Evolutionary conservation across 2,888 invertebrate species (phyloP).

Genomic region (Phymatocera aterrima): DNA sequence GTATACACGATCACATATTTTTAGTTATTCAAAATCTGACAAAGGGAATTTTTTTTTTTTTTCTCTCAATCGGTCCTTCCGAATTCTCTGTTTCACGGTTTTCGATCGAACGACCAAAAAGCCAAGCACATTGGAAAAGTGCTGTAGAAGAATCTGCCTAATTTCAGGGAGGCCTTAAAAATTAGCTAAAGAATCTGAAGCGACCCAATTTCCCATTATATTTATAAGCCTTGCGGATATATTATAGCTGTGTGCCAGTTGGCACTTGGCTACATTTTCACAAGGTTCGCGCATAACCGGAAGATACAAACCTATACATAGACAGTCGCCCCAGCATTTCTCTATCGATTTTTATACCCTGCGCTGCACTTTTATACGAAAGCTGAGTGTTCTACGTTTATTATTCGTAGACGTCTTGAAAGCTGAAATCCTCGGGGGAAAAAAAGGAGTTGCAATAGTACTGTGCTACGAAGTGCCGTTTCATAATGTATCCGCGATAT

Average conservation of each 20-base stretch:
- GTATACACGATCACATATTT: too few species aligned
- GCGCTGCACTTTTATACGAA: background rate
- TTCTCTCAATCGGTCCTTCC: too few species aligned
- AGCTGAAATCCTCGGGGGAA: background rate
- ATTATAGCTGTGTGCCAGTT: slow-evolving; percentile 62
- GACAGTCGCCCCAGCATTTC: background rate
- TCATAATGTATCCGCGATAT: background rate
- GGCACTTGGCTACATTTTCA: slow-evolving; percentile 53
- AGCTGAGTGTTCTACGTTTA: background rate
- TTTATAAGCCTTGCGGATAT: slow-evolving; percentile 54
- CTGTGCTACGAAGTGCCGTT: too few species aligned
- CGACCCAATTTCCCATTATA: slow-evolving; percentile 35
- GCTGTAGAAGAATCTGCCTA: too few species aligned
- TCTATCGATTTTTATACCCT: slow-evolving; percentile 25
- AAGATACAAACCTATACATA: background rate
- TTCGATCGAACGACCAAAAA: too few species aligned
- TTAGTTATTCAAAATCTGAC: too few species aligned
- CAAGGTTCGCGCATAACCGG: background rate
- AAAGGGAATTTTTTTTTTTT: too few species aligned
- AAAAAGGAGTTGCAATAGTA: too few species aligned
- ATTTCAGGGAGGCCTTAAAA: background rate
- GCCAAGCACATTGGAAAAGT: too few species aligned
- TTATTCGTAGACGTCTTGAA: background rate
- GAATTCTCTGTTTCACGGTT: too few species aligned
- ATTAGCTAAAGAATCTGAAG: background rate